A percentile compares a stretch with the other conserved stretches of the same genome.
phyloP scores from a whole-genome alignment of 2,797 vertebrate species.

The Pipistrellus kuhlii region DNA sequence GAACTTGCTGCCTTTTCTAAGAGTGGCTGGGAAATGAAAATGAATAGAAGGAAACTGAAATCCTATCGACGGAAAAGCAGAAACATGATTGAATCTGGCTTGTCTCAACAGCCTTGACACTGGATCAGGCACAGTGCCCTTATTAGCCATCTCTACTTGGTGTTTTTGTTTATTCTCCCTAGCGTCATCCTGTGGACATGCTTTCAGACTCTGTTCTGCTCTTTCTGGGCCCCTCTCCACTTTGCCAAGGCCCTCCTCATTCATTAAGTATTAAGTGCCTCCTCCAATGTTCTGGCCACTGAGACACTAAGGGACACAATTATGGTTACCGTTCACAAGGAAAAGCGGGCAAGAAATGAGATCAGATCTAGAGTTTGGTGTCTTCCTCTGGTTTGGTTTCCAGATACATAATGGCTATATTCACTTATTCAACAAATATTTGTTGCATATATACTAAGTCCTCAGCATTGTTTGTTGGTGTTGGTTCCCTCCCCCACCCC shows the following conservation, averaged over 20 bases:
- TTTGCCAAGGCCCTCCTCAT: background rate
- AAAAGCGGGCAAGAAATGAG: background rate
- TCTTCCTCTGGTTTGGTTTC: background rate
- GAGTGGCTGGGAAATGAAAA: background rate
- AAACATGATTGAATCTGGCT: background rate
- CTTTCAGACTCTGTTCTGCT: background rate
- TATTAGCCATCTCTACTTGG: background rate
- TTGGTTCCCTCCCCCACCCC: too few species aligned
- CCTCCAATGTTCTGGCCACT: rapidly evolving
- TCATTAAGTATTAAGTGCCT: background rate
- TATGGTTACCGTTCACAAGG: background rate
- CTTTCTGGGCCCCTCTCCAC: background rate
- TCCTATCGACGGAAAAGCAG: background rate
- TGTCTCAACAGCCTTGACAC: background rate
- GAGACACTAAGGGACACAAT: background rate
- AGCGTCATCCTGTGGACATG: background rate
- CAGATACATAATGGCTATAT: background rate
- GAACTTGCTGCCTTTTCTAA: background rate
- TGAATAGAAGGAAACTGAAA: background rate
- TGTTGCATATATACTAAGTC: background rate
- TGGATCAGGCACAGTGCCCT: background rate
- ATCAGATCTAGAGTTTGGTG: background rate
- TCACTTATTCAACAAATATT: background rate
- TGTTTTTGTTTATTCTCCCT: background rate
- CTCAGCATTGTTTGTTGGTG: background rate